Evolutionary conservation across 2,797 vertebrate species (phyloP), one percentile per base, ranked within the genome.

Genomic region (Clarias platycephalus): DNA sequence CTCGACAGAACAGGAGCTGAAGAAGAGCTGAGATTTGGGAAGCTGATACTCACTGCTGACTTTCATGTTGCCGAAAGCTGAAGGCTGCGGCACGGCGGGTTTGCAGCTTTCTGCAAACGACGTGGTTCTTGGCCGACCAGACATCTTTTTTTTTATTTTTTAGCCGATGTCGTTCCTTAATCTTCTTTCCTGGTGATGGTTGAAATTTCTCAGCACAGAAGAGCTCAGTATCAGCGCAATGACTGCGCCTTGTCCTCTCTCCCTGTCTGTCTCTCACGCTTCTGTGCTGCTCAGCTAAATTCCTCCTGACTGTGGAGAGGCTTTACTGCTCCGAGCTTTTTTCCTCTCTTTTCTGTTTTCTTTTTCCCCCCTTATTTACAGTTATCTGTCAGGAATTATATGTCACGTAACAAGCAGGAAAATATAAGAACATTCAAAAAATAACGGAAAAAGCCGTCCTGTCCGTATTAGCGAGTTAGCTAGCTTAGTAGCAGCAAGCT

Each of bases 41-140:
- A 83, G 2, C 18, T 9, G 18, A 60, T 89, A 96, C 96, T 96
- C 93, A 96, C 96, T 92, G 95, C 96, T 96, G 92, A 96, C 96
- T 96, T 96, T 96, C 95, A 96, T 95, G 94, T 94, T 96, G 91
- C 96, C 96, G 89, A 96, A 96, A 26, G 96, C 94, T 82, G 96
- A 96, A 76, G 96, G 96, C 92, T 96, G 96, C 94, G 95, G 95
- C 91, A 95, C 95, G 31, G 95, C 95, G 31, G 95, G 95, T 88
- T 96, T 96, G 93, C 95, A 96, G 95, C 95, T 96, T 90, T 96
- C 96, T 74, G 96, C 96, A 90, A 96, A 96, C 89, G 96, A 96
- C 92, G 95, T 96, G 95, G 96, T 96, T 91, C 96, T 95, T 90
- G 96, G 96, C 91, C 96, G 94, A 88, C 96, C 96, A 83, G 95